Evolutionary conservation across 2,113 vertebrate genomes (phyloP), one percentile per base, ranked within the genome.

Genomic region (Carettochelys insculpta): DNA sequence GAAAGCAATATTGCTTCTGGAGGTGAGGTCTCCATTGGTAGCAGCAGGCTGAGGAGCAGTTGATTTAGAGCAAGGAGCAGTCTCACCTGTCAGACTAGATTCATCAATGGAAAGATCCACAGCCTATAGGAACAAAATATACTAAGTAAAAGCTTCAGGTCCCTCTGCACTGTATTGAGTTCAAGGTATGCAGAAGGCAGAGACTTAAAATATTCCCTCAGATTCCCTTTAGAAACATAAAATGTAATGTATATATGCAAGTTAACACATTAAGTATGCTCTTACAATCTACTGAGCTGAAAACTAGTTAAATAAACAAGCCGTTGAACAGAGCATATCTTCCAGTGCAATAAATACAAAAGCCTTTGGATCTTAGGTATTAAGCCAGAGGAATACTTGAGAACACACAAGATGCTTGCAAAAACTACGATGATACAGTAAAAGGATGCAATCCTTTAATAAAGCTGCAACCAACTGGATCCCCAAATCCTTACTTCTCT

Each of bases 61-160:
- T 86, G 98, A 98, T 92, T 99, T 99, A 88, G 98, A 96, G 90
- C 98, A 98, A 76, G 99, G 99, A 51, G 98, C 96, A 17, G 99
- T 99, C 96, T 99, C 99, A 38, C 99, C 99, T 1, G 99, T 99
- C 90, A 99, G 97, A 89, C 99, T 99, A 86, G 99, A 99, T 96
- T 99, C 99, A 51, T 99, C 99, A 93, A 99, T 95, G 27, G 98
- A 98, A 85, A 99, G 98, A 96, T 99, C 99, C 65, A 98, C 95
- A 5, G 99, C 98, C 99, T 99, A 96, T 45, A 68, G 76, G 91
- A 92, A 96, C 43, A 87, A 83, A 92, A 93, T 1, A 79, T 24
- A 78, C 1, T 31, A 20, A 86, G 14, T 85, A 76, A 87, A 94
- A 68, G 5, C 38, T 8, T 80, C 8, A 79, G 52, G 77, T 75